Conservation (phyloP, 2,888 invertebrate genomes). For the Oxystoma pomonae region DNA sequence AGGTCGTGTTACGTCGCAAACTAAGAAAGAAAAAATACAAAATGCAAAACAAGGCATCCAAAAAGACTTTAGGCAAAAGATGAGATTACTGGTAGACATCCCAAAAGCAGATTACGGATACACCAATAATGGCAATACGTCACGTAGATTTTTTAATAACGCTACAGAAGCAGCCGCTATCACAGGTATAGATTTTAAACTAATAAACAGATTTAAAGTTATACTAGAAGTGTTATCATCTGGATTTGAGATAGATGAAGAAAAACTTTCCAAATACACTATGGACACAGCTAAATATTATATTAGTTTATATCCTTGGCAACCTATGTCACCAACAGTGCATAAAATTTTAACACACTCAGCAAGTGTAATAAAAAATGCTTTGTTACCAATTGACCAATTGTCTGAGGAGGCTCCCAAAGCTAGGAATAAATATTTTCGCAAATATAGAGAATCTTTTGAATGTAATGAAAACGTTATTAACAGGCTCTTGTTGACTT, state of each 20-base stretch:
- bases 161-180: not conserved
- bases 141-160: not conserved
- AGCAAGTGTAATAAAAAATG: constrained; percentile 28
- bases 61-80: constrained; percentile 20
- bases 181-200: not conserved
- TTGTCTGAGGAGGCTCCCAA: constrained; percentile 27
- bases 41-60: constrained; percentile 22
- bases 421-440: constrained; percentile 19
- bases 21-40: constrained; percentile 11
- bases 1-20: too few species aligned
- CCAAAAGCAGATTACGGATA: not conserved
- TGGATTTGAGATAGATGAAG: not conserved
- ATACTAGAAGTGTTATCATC: not conserved
- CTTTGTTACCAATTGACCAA: constrained; percentile 30
- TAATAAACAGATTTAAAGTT: constrained; percentile 1
- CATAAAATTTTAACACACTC: constrained; percentile 31
- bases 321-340: constrained; percentile 23
- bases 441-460: not conserved
- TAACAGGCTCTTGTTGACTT: constrained; percentile 11
- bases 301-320: constrained; percentile 13
- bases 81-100: constrained; percentile 10
- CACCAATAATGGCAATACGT: not conserved
- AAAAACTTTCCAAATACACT: not conserved
- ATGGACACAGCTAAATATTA: not conserved
- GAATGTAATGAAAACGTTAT: not conserved